Evolutionary conservation across 2,797 vertebrate species (phyloP).

Genomic region (Scyliorhinus canicula): DNA sequence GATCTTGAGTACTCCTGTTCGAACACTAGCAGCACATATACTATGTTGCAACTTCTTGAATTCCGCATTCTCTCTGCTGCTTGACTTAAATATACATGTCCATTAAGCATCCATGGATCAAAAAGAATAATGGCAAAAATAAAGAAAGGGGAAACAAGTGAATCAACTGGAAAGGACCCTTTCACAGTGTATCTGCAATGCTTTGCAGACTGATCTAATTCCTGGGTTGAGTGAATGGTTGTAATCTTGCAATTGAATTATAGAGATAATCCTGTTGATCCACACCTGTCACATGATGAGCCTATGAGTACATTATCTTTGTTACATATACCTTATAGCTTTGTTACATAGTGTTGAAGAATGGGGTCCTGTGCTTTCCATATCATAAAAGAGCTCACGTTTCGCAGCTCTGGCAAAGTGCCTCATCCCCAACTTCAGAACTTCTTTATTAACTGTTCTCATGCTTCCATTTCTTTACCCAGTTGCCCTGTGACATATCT

Average conservation of each 20-base stretch:
- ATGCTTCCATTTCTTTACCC: neutral
- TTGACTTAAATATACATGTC: too few species aligned
- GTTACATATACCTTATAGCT: neutral
- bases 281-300: neutral
- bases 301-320: neutral
- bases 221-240: neutral
- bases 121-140: too few species aligned
- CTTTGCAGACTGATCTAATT: neutral
- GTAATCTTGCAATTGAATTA: neutral
- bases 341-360: neutral
- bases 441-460: neutral
- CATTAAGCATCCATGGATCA: too few species aligned
- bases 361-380: neutral
- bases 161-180: too few species aligned
- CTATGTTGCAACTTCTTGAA: too few species aligned
- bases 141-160: too few species aligned
- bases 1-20: too few species aligned
- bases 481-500: neutral
- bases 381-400: neutral
- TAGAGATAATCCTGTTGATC: neutral
- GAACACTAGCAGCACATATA: too few species aligned
- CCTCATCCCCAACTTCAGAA: neutral
- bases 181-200: too few species aligned
- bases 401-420: neutral
- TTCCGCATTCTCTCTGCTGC: too few species aligned